Evolutionary conservation across 2,113 vertebrate species (phyloP).

Genomic region (Tachycineta bicolor): DNA sequence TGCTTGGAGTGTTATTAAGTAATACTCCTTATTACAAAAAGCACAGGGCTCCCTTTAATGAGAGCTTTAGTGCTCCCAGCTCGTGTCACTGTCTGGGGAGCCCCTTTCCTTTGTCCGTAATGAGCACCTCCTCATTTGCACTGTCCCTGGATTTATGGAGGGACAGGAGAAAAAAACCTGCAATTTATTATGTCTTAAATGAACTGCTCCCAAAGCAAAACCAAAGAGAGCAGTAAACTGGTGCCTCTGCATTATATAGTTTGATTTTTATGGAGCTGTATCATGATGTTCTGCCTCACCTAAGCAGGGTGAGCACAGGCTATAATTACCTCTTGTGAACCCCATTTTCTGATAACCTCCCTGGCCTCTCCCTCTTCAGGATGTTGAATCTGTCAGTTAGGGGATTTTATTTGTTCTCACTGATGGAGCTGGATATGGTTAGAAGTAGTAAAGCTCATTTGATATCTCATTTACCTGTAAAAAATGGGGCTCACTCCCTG

Average conservation of each 20-base stretch:
- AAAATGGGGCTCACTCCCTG: background rate
- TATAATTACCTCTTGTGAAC: slow-evolving; percentile 54
- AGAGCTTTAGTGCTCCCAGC: slow-evolving; percentile 45
- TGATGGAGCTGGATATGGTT: background rate
- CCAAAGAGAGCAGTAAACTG: slow-evolving; percentile 66
- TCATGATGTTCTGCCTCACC: slow-evolving; percentile 32
- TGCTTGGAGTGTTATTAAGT: slow-evolving; percentile 44
- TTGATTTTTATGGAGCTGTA: slow-evolving; percentile 62
- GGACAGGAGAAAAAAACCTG: slow-evolving; percentile 28
- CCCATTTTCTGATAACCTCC: slow-evolving; percentile 44
- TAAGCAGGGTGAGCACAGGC: slow-evolving; percentile 26
- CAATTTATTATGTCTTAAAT: slow-evolving; percentile 77
- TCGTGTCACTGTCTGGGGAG: slow-evolving; percentile 60
- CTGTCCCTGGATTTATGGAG: slow-evolving; percentile 74
- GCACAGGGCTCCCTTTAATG: slow-evolving; percentile 66
- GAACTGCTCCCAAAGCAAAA: slow-evolving; percentile 77
- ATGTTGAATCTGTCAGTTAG: slow-evolving; percentile 14
- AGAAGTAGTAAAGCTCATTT: slow-evolving; percentile 17
- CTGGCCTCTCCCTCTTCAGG: slow-evolving; percentile 22
- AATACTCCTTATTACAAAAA: slow-evolving; percentile 48
- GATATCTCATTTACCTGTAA: background rate
- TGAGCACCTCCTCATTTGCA: slow-evolving; percentile 78
- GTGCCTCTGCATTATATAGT: slow-evolving; percentile 24
- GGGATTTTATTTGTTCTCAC: slow-evolving; percentile 31
- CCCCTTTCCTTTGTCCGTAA: slow-evolving; percentile 68